phyloP scores from a whole-genome alignment of 2,888 invertebrate species.

The Limnephilus lunatus region DNA sequence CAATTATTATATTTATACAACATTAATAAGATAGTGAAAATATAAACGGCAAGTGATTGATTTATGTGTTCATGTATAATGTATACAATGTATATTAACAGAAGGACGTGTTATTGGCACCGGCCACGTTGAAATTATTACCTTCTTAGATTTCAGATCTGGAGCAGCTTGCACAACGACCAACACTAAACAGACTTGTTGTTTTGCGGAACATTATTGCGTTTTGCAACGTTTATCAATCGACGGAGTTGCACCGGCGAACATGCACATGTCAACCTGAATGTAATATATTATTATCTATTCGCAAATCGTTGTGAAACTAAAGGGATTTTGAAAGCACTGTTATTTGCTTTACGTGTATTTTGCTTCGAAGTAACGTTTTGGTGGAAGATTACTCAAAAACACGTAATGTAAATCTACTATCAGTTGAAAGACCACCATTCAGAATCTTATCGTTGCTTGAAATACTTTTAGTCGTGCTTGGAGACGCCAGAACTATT shows the following conservation, averaged over 20 bases:
- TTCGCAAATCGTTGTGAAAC: background rate
- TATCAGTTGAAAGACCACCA: too few species aligned
- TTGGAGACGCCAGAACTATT: too few species aligned
- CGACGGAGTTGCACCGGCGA: constrained; percentile 30
- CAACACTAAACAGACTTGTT: background rate
- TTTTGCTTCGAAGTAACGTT: background rate
- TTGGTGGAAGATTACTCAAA: too few species aligned
- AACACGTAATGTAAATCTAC: too few species aligned
- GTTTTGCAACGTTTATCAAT: constrained; percentile 28
- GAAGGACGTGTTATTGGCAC: background rate
- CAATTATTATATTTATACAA: background rate
- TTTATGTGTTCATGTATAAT: background rate
- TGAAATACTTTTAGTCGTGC: too few species aligned
- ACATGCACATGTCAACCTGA: background rate
- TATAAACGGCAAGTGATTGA: background rate
- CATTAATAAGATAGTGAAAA: background rate
- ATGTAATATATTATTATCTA: background rate
- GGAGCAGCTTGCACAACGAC: constrained; percentile 28
- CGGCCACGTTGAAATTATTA: background rate
- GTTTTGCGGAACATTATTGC: constrained; percentile 11
- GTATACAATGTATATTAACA: background rate
- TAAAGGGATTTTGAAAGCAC: background rate
- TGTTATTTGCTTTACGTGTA: background rate
- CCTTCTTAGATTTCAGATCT: constrained; percentile 41
- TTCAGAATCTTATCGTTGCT: too few species aligned